Base-by-base conservation (phyloP, 92 coral and sea anemone genomes). In the Epizoanthus rinbou region DNA sequence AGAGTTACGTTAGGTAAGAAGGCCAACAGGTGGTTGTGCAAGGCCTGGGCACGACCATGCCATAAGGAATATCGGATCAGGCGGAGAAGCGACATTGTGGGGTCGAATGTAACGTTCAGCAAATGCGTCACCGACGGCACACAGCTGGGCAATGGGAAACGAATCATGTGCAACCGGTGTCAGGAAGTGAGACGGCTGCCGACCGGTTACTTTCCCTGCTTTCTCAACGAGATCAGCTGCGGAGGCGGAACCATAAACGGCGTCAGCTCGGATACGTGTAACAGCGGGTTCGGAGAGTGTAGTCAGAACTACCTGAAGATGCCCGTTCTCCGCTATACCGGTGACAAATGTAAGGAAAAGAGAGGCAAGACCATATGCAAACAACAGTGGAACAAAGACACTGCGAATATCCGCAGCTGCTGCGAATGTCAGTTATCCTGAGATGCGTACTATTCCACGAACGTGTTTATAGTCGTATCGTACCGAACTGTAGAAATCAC, bases 101-200 rank as follows among this genome's bases (percentile, higher is more conserved):
- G 63, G 4, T 53, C 80, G 18, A 53, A 0, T 24, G 21, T 74
- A 8, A 74, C 80, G 15, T 9, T n/a, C 14, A 25, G 39, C 37
- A 56, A 2, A 6, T 74, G 80, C 50, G 39, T 74, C 37, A 4
- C 8, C 1, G 80, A 74, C 18, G 63, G 64, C 5, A 74, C 65
- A 15, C 21, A 15, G 9, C 47, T 53, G 31, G 2, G 6, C 7
- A 24, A 16, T 23, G 65, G 80, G 21, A 28, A 14, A 33, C 25
- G 0, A 11, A 7, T 56, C 8, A 14, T 74, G 47, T 74, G 80
- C 80, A 74, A 54, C 65, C 80, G 80, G 6, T 74, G 80, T 56
- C 80, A 74, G 1, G 50, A 74, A 52, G n/a, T 16, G 8, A 53
- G 64, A 6, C 16, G 56, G 80, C 57, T 74, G 19, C 65, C 80